Base-by-base conservation (phyloP, 2,888 invertebrate genomes). In the Tetragonisca angustula region DNA sequence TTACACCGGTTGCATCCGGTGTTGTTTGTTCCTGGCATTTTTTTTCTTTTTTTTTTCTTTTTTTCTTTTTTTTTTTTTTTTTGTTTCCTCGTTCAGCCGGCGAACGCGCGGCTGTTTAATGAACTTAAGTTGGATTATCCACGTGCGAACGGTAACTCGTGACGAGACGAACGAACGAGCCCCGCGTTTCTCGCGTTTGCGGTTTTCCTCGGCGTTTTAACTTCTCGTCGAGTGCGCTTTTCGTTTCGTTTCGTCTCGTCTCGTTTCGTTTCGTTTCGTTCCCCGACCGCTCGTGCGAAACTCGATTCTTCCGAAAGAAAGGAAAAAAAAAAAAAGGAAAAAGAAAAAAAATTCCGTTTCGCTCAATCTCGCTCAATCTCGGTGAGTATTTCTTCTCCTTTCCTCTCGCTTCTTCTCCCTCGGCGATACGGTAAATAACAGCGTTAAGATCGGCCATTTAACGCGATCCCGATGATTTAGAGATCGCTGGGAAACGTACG, bases 401-500 rank as follows among this genome's bases (percentile, higher is more conserved):
- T 19, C 4, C 15, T 15, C 6, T 9, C 21, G 2, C 5, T 9
- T 4, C 21, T 3, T 19, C 1, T 6, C 6, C 13, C 62, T 62
- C 68, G 56, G n/a, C 61, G 61, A 24, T 36, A 32, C 68, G 59
- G 79, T 71, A 82, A 82, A 82, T 84, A 77, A 72, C 54, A 21
- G 36, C 59, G 61, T 61, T 52, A 67, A 76, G 70, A 69, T 70
- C 56, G 65, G 3, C 71, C 69, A 64, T 79, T 79, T 72, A 59
- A 67, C 19, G 43, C 59, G 67, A 65, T 52, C 15, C 61, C 43
- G 56, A 85, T 87, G 90, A 90, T 90, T 87, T 81, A 89, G 73
- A 68, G 62, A 71, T 77, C 67, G 49, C 77, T 36, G 75, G 73
- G 71, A 87, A 85, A 76, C 77, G 83, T 79, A 78, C 80, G 85